These are phyloP conservation scores for Halcyon leucocephala DNA, from an alignment of 2,797 vertebrate genomes.

Conservation along the genomic window DNA sequence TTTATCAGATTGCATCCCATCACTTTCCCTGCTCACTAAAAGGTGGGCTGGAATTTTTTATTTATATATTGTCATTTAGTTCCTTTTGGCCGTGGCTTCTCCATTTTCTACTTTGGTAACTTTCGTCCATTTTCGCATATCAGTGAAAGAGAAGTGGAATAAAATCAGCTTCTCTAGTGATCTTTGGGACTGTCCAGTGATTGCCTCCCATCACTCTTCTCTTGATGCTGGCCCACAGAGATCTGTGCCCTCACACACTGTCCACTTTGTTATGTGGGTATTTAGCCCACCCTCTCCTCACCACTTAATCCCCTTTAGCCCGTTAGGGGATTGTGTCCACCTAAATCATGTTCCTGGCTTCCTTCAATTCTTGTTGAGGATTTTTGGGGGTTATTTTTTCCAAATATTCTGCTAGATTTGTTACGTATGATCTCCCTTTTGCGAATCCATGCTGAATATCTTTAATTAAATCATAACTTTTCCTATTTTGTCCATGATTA, in stretches of 20 bases:
- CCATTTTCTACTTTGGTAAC: background rate
- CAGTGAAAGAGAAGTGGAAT: background rate
- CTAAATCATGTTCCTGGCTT: constrained; percentile 70
- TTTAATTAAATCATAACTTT: constrained; percentile 86
- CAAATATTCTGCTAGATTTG: constrained; percentile 82
- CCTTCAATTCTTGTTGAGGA: constrained; percentile 56
- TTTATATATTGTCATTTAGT: background rate
- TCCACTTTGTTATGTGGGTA: constrained; percentile 40
- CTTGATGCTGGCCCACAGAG: background rate
- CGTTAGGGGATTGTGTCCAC: constrained; percentile 44
- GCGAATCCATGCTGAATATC: constrained; percentile 84
- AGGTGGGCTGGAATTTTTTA: background rate
- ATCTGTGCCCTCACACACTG: background rate
- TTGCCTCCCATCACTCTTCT: background rate
- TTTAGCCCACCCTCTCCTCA: constrained; percentile 4
- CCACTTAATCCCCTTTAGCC: constrained; percentile 15
- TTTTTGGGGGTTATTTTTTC: background rate
- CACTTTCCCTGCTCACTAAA: background rate
- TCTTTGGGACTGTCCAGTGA: constrained; percentile 36
- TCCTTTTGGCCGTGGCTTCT: background rate
- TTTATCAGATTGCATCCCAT: background rate
- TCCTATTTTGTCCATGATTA: constrained; percentile 81
- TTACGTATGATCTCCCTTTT: constrained; percentile 82
- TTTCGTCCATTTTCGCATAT: background rate
- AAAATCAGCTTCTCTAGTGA: constrained; percentile 4